These are phyloP conservation scores for Cydia splendana DNA, from an alignment of 1,140 invertebrate species.

Conservation along the genomic window DNA sequence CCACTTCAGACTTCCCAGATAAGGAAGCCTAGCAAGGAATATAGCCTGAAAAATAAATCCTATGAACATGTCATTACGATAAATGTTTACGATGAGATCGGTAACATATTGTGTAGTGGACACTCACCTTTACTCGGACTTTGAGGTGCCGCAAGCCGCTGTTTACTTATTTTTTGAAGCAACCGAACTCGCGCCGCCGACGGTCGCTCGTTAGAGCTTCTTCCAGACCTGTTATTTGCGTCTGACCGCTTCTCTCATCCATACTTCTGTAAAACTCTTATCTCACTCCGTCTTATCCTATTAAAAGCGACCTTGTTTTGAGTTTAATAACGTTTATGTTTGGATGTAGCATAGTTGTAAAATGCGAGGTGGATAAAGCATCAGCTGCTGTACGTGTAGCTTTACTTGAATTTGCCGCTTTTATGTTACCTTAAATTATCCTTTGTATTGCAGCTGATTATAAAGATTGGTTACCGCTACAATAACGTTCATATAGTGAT, in stretches of 20 bases:
- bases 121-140: constrained; percentile 4
- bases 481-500: not conserved
- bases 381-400: constrained; percentile 41
- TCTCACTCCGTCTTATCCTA: not conserved
- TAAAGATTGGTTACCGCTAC: not conserved
- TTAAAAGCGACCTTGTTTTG: not conserved
- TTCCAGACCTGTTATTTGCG: constrained; percentile 58
- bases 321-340: not conserved
- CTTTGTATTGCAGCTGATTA: constrained; percentile 36
- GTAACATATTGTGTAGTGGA: not conserved
- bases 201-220: constrained; percentile 45
- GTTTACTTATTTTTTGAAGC: constrained; percentile 28
- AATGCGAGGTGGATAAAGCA: not conserved
- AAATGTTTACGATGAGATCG: not conserved
- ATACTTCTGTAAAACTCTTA: constrained; percentile 31
- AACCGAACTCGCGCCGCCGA: constrained; percentile 35
- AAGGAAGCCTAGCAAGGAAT: no score
- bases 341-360: not conserved
- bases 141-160: constrained; percentile 15
- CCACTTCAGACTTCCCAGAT: not conserved
- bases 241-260: constrained; percentile 39
- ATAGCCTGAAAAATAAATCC: not conserved
- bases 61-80: not conserved
- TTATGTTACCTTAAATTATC: constrained; percentile 58
- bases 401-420: constrained; percentile 48